Evolutionary conservation across 2,888 invertebrate genomes (phyloP), one percentile per base, ranked within the genome.

Genomic region (Melitaea athalia): DNA sequence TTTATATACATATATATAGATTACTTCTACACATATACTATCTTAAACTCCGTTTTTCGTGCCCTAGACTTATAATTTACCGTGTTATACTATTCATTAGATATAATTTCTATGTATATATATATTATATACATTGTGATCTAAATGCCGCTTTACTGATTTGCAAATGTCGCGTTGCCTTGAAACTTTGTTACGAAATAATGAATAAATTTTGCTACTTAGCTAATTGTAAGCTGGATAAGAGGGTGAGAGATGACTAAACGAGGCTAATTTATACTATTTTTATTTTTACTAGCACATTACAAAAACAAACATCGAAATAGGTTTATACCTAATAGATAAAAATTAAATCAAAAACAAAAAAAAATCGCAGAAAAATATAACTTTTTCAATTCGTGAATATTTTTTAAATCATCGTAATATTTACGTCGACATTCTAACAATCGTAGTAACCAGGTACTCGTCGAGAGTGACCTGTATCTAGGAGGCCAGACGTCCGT

Each of bases 401-500:
- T 33, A 17, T 38, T 17, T 33, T 6, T 33, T 11, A 33, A 11
- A 55, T 38, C 38, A 33, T 55, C 15, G 0, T 10, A 50, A 50
- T 2, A 50, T 14, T 49, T 62, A 62, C 38, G 49, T 15, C 17
- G 62, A 55, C 15, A 50, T 62, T 62, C 38, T 33, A 62, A 38
- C 33, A 62, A 50, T 62, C 33, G 50, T 49, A 17, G 52, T 52
- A 63, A 63, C 59, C 59, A 59, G 43, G 47, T 62, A 59, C 52
- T 52, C 52, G 60, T 60, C 52, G 63, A 67, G 65, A 72, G 70
- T 78, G 81, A 81, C 80, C 79, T 72, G 75, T 78, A 79, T 78
- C 78, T 78, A 77, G 78, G 71, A 84, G 85, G 86, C 82, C 85
- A 81, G 73, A 78, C 79, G 89, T 84, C 78, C 88, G 77, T 89